These are phyloP conservation scores for Drosophila hamatofila DNA, from an alignment of 2,888 invertebrate genomes.

Conservation along the genomic window DNA sequence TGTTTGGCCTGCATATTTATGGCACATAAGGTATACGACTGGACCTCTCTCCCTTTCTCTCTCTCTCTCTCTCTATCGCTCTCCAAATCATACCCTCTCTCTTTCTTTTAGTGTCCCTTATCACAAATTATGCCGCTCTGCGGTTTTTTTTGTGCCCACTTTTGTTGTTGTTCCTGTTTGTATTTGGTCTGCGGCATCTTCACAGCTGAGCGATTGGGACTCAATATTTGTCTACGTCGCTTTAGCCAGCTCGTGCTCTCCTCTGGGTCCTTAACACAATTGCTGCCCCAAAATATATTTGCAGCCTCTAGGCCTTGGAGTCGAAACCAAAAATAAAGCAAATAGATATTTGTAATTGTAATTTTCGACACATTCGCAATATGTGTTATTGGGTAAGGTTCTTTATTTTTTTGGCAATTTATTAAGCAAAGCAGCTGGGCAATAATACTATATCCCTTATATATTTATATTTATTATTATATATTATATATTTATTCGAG, in stretches of 20 bases:
- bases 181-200: conserved; percentile 74
- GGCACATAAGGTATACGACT: conserved; percentile 28
- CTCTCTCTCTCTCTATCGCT: conserved; percentile 7
- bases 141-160: conserved; percentile 22
- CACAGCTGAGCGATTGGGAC: conserved; percentile 76
- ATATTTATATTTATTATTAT: neutral
- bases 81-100: neutral
- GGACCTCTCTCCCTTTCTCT: conserved; percentile 1
- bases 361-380: conserved; percentile 48
- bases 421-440: neutral
- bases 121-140: conserved; percentile 36
- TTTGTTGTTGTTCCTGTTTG: conserved; percentile 42
- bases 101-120: neutral
- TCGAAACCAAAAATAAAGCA: neutral
- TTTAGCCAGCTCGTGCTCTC: conserved; percentile 28
- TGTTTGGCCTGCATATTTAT: conserved; percentile 67
- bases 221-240: conserved; percentile 73
- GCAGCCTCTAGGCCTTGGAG: conserved; percentile 1
- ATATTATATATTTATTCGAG: too few relatives aligned
- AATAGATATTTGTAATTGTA: conserved; percentile 52
- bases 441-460: neutral
- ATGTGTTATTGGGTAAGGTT: neutral
- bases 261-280: conserved; percentile 12
- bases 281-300: conserved; percentile 6
- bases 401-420: neutral